These are phyloP conservation scores for Sebastiscus tertius DNA, from an alignment of 2,797 vertebrate species.

Conservation along the genomic window DNA sequence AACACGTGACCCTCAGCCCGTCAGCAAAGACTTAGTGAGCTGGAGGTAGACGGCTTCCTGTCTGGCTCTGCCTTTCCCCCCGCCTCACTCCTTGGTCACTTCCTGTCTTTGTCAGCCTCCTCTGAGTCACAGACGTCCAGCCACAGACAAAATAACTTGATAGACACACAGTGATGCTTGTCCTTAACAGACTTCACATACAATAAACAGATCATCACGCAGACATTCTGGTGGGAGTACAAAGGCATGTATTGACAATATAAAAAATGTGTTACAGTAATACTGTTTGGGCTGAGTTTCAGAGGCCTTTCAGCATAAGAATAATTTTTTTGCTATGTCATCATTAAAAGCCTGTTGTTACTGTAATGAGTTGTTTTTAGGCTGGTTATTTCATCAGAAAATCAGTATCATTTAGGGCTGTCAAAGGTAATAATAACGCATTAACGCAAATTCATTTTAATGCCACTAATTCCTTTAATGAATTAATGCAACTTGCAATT, in stretches of 20 bases:
- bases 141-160: conserved; percentile 46
- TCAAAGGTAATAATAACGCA: no score
- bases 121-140: conserved; percentile 52
- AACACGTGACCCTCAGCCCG: background rate
- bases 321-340: background rate
- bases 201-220: background rate
- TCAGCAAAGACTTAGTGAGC: conserved; percentile 37
- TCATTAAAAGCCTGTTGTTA: background rate
- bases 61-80: conserved; percentile 35
- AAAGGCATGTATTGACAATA: background rate
- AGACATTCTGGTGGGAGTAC: background rate
- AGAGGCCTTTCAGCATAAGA: fast-evolving
- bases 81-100: conserved; percentile 55
- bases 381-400: background rate
- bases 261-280: background rate
- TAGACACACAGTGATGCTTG: background rate
- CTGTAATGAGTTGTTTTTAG: background rate
- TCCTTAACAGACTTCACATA: background rate
- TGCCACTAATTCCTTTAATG: no score
- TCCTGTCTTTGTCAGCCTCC: conserved; percentile 80
- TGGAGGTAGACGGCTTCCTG: conserved; percentile 51
- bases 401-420: background rate
- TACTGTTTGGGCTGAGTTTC: fast-evolving
- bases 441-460: no score
- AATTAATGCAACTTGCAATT: no score